Evolutionary conservation across 2,888 invertebrate species (phyloP).

Genomic region (Spilarctia lutea): DNA sequence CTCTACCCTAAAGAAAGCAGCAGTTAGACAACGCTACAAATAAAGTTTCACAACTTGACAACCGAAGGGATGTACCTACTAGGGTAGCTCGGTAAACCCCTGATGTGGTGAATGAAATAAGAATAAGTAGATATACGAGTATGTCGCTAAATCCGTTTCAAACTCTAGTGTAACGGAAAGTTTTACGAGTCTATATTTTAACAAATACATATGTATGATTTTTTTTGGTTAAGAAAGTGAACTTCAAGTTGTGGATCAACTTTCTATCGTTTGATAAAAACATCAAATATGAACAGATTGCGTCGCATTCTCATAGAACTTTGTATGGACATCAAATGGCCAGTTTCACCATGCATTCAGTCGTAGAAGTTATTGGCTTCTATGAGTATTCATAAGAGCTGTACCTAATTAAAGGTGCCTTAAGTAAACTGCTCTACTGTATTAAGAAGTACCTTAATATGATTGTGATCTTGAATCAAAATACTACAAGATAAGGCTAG

Average conservation of each 20-base stretch:
- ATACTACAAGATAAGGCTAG: too few relatives aligned
- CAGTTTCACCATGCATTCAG: not conserved
- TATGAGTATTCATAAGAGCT: not conserved
- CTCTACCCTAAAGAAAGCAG: not conserved
- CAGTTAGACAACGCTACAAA: not conserved
- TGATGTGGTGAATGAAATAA: not conserved
- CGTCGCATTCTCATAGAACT: not conserved
- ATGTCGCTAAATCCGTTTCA: not conserved
- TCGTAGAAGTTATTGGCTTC: too few relatives aligned
- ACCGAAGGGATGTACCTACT: not conserved
- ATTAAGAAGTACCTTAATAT: not conserved
- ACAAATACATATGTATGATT: conserved; percentile 2
- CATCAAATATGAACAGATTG: not conserved
- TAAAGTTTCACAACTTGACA: not conserved
- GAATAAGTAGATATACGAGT: not conserved
- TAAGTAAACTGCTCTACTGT: not conserved
- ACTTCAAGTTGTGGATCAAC: conserved; percentile 6
- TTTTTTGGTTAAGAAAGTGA: conserved; percentile 6
- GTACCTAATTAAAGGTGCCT: not conserved
- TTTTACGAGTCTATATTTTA: conserved; percentile 3
- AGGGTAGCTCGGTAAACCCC: not conserved
- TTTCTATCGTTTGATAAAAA: conserved; percentile 12
- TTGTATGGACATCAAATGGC: not conserved
- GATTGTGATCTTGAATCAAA: too few relatives aligned
- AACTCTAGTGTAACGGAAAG: not conserved